Evolutionary conservation across 1,140 invertebrate species (phyloP), one percentile per base, ranked within the genome.

Genomic region (Panagrolaimus sp.): DNA sequence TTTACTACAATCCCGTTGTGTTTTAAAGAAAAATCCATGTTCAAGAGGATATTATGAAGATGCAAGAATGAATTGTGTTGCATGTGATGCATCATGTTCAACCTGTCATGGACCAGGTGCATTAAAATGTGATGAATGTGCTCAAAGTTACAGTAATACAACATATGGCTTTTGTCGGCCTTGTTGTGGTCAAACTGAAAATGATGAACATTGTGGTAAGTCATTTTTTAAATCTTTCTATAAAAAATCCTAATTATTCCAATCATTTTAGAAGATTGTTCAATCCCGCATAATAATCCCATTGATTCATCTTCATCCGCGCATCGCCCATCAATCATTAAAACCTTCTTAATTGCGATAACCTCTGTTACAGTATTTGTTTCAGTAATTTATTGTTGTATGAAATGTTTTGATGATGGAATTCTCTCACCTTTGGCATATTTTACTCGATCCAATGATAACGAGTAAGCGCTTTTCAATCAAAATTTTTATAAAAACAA

Each of bases 91-190:
- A 21, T 71, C 78, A 5, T 83, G 83, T 65, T 46, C 71, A n/a
- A 73, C 74, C 1, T 83, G 83, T 63, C 77, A 79, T 15, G 9
- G 1, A 32, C 63, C 48, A n/a, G 14, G 4, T 73, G 1, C 63
- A 77, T 55, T 66, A 12, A 58, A 79, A 66, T 82, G 80, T 68
- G 76, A 78, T 24, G 52, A 67, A 45, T 82, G 80, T 65, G 71
- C 78, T 8, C 66, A 64, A 26, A 77, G 73, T 14, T 82, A 73
- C 71, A 75, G 74, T 43, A 82, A 83, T 48, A 28, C 71, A 12
- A 76, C 79, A 7, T 68, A 77, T 38, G 79, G 80, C 2, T 83
- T 79, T 63, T 82, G 80, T 72, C 68, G 80, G 58, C 71, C 73
- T 1, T 82, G 80, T 47, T 82, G 80, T 73, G 52, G 28, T 2